Base-by-base conservation (phyloP, 2,888 invertebrate species). In the Sinelater perroti region DNA sequence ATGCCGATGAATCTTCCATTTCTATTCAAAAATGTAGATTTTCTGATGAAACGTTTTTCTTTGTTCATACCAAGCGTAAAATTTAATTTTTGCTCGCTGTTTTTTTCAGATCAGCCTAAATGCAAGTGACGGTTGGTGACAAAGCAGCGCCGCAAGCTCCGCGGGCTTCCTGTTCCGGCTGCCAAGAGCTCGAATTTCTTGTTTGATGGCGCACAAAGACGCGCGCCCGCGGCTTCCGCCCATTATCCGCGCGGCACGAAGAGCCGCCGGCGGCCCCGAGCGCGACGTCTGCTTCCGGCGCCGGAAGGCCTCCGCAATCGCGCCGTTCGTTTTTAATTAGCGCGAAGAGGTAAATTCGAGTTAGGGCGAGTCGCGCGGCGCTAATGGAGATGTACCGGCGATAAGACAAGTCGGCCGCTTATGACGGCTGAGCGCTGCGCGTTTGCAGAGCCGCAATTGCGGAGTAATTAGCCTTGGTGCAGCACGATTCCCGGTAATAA, bases 381-480 rank as follows among this genome's bases (percentile, higher is more conserved):
- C 38, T 59, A 61, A 61, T 59, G 53, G 60, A 62, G 60, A 60
- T 63, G 53, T 58, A 63, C 61, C 63, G 53, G 42, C 54, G 63
- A 59, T 59, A 61, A 63, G 59, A 61, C 52, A 61, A 52, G 51
- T 56, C 60, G 51, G 55, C 57, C 40, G 49, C 52, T 61, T 62
- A 62, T 63, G 66, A 62, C 53, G 62, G 60, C 61, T 65, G 65
- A 65, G 62, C 64, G 64, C 59, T 57, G 56, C 62, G 59, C 55
- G 70, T 72, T 71, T 67, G 67, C 67, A 67, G 74, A 74, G 72
- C 74, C 74, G 72, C 74, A 74, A 74, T 75, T 75, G 71, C 72
- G 66, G 72, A 71, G 71, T 75, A 74, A 75, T 75, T 74, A 70
- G 70, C 71, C 74, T 74, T 73, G 72, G 72, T 72, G 70, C 69